Evolutionary conservation across 2,888 invertebrate species (phyloP).

Genomic region (Chymomyza fuscimana): DNA sequence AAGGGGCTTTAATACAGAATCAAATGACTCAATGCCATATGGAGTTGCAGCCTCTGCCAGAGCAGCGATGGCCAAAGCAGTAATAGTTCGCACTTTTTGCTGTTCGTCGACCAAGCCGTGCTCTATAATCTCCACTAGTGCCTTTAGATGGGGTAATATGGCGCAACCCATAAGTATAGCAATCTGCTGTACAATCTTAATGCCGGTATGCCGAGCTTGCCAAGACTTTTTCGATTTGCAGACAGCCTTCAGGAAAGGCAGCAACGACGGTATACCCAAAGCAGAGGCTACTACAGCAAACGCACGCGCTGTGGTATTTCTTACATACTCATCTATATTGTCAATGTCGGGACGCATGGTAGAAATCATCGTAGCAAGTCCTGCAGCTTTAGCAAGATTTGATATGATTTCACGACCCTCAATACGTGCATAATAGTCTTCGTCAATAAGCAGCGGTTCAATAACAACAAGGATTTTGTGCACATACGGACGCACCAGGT

Average conservation of each 20-base stretch:
- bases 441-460: slow-evolving; percentile 98
- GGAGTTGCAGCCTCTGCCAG: slow-evolving; percentile 99
- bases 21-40: slow-evolving; percentile 99
- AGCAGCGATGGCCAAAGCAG: slow-evolving; percentile 98
- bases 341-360: slow-evolving; percentile 99
- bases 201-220: slow-evolving; percentile 99
- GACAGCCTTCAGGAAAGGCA: slow-evolving; percentile 99
- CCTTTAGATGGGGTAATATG: slow-evolving; percentile 98
- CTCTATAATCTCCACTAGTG: slow-evolving; percentile 99
- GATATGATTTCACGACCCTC: slow-evolving; percentile 99
- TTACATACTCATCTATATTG: slow-evolving; percentile 99
- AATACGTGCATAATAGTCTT: slow-evolving; percentile 99
- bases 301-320: slow-evolving; percentile 99
- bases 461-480: slow-evolving; percentile 99
- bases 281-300: slow-evolving; percentile 99
- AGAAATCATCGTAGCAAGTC: slow-evolving; percentile 99
- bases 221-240: slow-evolving; percentile 99
- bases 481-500: slow-evolving; percentile 98
- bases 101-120: slow-evolving; percentile 99
- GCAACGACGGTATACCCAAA: slow-evolving; percentile 95
- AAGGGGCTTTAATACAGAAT: slow-evolving; percentile 98
- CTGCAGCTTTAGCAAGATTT: slow-evolving; percentile 99
- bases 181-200: slow-evolving; percentile 99
- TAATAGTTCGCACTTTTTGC: slow-evolving; percentile 98
- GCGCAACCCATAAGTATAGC: slow-evolving; percentile 99